phyloP scores from a whole-genome alignment of 1,140 invertebrate species.

The Meloidogyne hapla region DNA sequence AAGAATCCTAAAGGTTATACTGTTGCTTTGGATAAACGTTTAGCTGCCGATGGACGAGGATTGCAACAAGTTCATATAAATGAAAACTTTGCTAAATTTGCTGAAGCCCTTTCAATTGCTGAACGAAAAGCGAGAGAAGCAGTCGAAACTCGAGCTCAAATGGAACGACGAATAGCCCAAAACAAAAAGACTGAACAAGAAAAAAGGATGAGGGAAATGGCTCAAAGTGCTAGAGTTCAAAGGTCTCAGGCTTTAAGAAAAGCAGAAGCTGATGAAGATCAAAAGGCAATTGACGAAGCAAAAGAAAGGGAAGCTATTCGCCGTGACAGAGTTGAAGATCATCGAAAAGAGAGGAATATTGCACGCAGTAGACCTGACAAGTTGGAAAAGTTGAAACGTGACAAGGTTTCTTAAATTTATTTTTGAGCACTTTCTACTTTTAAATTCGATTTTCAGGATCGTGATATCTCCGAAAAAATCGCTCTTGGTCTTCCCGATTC shows the following conservation, averaged over 20 bases:
- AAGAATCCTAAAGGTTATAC: slow-evolving; percentile 98
- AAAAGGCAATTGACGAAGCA: slow-evolving; percentile 71
- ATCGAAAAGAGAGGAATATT: slow-evolving; percentile 77
- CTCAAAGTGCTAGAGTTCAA: slow-evolving; percentile 79
- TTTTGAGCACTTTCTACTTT: slow-evolving; percentile 76
- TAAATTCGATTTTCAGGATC: background rate
- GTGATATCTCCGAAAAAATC: slow-evolving; percentile 68
- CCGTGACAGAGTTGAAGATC: slow-evolving; percentile 49
- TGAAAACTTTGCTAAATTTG: slow-evolving; percentile 97
- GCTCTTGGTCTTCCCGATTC: slow-evolving; percentile 82
- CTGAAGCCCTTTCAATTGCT: slow-evolving; percentile 94
- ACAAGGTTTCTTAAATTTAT: slow-evolving; percentile 88
- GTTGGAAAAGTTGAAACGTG: slow-evolving; percentile 76
- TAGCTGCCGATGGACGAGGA: slow-evolving; percentile 94
- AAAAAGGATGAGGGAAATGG: slow-evolving; percentile 84
- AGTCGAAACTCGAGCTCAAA: slow-evolving; percentile 88
- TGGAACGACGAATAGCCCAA: slow-evolving; percentile 92
- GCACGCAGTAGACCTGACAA: slow-evolving; percentile 90
- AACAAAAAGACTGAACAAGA: slow-evolving; percentile 99
- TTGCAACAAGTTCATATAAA: slow-evolving; percentile 92
- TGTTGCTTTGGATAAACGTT: slow-evolving; percentile 93
- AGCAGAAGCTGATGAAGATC: slow-evolving; percentile 49
- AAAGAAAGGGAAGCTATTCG: slow-evolving; percentile 82
- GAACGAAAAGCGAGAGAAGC: slow-evolving; percentile 94
- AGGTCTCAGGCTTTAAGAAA: slow-evolving; percentile 19